Evolutionary conservation across 23 tunicate genomes (phyloP).

Genomic region (Ascidia mentula): DNA sequence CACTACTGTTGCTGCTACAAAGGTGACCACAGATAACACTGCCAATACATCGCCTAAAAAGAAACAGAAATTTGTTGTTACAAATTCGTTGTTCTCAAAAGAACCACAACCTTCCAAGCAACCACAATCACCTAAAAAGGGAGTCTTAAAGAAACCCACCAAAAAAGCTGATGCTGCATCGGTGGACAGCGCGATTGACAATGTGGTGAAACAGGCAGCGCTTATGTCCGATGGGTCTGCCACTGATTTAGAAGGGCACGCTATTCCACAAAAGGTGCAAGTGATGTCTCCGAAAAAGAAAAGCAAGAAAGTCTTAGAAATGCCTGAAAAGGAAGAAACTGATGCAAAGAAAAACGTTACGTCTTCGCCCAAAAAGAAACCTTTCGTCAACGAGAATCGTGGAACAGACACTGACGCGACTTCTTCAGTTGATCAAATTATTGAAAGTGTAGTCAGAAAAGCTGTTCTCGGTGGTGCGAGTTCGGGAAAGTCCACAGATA

Average conservation of each 20-base stretch:
- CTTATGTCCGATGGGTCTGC: neutral
- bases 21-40: no score
- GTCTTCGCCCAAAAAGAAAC: neutral
- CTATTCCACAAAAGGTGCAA: neutral
- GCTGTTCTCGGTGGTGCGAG: neutral
- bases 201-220: neutral
- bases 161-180: neutral
- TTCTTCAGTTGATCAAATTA: neutral
- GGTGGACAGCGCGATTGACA: neutral
- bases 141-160: no score
- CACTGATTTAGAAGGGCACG: neutral
- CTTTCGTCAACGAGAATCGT: no score
- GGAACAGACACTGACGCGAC: neutral
- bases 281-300: neutral
- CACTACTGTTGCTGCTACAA: no score
- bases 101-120: no score
- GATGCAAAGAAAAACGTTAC: neutral
- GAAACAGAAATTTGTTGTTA: no score
- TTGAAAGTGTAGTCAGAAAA: neutral
- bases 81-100: no score
- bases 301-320: neutral
- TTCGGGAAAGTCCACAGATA: neutral
- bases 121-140: no score
- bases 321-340: neutral
- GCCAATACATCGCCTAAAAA: no score